Conservation (phyloP, 2,797 vertebrate genomes). For the Tadarida brasiliensis region DNA sequence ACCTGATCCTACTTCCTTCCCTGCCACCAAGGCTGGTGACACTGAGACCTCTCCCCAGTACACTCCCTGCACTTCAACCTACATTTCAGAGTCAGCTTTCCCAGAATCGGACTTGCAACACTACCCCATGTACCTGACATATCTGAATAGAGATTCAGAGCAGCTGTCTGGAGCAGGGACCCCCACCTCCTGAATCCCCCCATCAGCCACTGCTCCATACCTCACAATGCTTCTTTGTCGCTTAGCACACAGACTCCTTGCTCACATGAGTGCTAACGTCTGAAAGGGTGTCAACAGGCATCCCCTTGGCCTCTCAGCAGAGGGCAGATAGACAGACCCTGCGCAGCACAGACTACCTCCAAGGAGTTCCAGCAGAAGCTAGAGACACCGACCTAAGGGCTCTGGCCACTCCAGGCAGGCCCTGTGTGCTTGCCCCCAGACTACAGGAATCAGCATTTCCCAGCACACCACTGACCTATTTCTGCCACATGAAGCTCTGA, state of each 20-base stretch:
- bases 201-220: background rate
- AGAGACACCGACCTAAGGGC: background rate
- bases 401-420: background rate
- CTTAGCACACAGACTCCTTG: background rate
- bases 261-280: background rate
- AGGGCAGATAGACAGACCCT: background rate
- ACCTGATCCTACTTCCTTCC: background rate
- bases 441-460: background rate
- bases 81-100: background rate
- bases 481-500: background rate
- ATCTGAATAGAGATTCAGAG: background rate
- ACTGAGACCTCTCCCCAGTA: background rate
- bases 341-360: background rate
- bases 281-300: background rate
- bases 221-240: background rate
- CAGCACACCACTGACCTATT: fast-evolving
- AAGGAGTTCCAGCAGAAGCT: background rate
- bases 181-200: background rate
- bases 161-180: background rate
- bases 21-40: background rate
- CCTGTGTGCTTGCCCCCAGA: background rate
- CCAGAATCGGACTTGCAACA: background rate
- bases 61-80: background rate
- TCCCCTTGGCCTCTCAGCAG: background rate
- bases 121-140: fast-evolving